Evolutionary conservation across 2,113 vertebrate species (phyloP).

Genomic region (Elgaria multicarinata): DNA sequence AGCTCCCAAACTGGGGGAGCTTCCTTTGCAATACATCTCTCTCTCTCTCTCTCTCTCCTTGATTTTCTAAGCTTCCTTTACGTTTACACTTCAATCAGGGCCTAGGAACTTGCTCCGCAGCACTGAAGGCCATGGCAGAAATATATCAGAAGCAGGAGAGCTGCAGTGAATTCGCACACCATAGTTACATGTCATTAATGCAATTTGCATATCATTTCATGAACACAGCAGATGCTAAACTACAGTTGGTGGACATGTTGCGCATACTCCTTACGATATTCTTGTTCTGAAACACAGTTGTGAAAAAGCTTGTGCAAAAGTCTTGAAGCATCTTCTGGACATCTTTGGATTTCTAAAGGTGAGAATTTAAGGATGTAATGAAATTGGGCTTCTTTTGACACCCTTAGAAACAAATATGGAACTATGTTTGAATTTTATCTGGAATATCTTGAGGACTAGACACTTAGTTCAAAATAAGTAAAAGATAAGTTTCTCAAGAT

Average conservation of each 20-base stretch:
- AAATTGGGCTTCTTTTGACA: neutral
- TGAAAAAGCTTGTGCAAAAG: neutral
- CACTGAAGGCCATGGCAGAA: neutral
- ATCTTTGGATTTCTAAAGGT: neutral
- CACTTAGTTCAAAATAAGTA: neutral
- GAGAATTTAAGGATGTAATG: neutral
- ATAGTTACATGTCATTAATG: constrained; percentile 7
- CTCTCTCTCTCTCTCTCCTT: neutral
- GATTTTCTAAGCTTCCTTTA: neutral
- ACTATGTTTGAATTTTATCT: neutral
- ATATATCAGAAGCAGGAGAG: neutral
- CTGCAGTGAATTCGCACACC: neutral
- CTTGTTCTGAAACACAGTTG: neutral
- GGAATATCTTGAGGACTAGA: neutral
- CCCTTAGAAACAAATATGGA: no score
- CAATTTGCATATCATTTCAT: constrained; percentile 3
- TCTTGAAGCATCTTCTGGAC: neutral
- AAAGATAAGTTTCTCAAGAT: neutral
- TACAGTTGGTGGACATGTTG: constrained; percentile 1
- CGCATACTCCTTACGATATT: neutral
- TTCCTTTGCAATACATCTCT: neutral
- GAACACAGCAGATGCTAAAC: constrained; percentile 16
- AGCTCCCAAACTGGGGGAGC: constrained; percentile 28
- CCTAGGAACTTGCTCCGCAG: neutral
- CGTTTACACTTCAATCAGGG: neutral